phyloP scores from a whole-genome alignment of 2,797 vertebrate genomes.

The Paedocypris micromegethes region DNA sequence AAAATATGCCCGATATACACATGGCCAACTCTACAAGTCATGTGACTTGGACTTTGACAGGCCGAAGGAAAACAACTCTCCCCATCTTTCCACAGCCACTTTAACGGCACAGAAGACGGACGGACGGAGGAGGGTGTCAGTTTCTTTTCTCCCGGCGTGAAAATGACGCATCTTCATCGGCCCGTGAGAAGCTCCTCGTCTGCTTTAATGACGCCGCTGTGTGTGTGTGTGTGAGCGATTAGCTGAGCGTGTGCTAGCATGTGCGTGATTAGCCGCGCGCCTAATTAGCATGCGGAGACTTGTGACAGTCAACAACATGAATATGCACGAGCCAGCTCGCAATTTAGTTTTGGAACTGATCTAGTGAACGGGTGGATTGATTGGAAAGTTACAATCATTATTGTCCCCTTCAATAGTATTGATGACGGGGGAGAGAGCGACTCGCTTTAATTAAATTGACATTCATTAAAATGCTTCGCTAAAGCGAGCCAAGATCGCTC shows the following conservation, averaged over 20 bases:
- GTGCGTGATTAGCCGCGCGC: conserved; percentile 10
- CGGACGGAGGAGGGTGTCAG: background rate
- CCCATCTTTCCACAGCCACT: conserved; percentile 20
- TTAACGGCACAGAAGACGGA: conserved; percentile 1
- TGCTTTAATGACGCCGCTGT: conserved; percentile 18
- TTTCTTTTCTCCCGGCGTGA: conserved; percentile 7
- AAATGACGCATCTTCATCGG: conserved; percentile 24
- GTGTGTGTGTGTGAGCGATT: background rate
- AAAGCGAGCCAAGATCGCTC: conserved; percentile 20
- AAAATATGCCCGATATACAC: background rate
- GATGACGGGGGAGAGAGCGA: conserved; percentile 11
- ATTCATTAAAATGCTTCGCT: conserved; percentile 37
- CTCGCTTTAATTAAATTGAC: conserved; percentile 23
- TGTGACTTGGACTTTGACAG: conserved; percentile 14
- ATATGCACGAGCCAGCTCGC: conserved; percentile 1
- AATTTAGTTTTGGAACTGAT: conserved; percentile 14
- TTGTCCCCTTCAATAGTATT: conserved; percentile 11
- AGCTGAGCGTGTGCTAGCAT: background rate
- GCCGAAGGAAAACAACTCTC: conserved; percentile 20
- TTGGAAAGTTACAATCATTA: conserved; percentile 27
- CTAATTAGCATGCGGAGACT: conserved; percentile 23
- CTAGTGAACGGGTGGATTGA: conserved; percentile 10
- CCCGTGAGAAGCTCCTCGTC: conserved; percentile 27
- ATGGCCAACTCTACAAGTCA: conserved; percentile 11
- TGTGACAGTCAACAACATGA: conserved; percentile 4